Evolutionary conservation across 92 coral and sea anemone species (phyloP).

Genomic region (Epizoanthus fatuus): DNA sequence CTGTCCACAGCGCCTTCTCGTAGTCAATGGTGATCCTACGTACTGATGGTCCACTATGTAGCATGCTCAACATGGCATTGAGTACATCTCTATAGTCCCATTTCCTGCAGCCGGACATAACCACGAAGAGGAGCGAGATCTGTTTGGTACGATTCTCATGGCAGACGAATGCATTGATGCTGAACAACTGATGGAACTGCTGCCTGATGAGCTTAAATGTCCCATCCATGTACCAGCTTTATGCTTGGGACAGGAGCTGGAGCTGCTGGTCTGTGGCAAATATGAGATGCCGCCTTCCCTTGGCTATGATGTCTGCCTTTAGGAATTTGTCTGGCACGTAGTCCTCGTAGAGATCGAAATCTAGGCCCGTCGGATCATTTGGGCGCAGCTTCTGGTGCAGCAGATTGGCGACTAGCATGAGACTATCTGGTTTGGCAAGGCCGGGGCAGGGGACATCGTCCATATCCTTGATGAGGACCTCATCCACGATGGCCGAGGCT

Average conservation of each 20-base stretch:
- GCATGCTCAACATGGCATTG: no score
- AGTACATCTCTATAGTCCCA: slow-evolving; percentile 64
- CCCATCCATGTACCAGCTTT: slow-evolving; percentile 72
- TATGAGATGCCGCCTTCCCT: slow-evolving; percentile 61
- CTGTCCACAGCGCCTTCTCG: no score
- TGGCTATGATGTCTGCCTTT: slow-evolving; percentile 48
- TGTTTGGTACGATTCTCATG: slow-evolving; percentile 61
- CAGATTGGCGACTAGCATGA: slow-evolving; percentile 58
- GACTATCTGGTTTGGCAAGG: slow-evolving; percentile 52
- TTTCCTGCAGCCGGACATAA: slow-evolving; percentile 54
- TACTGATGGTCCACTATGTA: no score
- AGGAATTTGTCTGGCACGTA: slow-evolving; percentile 55
- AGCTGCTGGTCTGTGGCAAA: slow-evolving; percentile 68
- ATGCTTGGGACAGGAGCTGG: slow-evolving; percentile 38
- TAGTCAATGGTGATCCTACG: no score
- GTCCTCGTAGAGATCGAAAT: slow-evolving; percentile 45
- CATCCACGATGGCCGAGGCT: slow-evolving; percentile 45
- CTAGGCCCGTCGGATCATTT: slow-evolving; percentile 42
- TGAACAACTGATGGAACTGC: slow-evolving; percentile 60
- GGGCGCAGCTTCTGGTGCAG: slow-evolving; percentile 57
- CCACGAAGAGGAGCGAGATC: slow-evolving; percentile 52
- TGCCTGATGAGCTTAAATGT: slow-evolving; percentile 57
- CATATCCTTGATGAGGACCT: slow-evolving; percentile 20
- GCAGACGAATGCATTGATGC: slow-evolving; percentile 61
- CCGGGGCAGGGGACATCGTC: slow-evolving; percentile 52